Base-by-base conservation (phyloP, 2,888 invertebrate genomes). In the Pelosia muscerda region DNA sequence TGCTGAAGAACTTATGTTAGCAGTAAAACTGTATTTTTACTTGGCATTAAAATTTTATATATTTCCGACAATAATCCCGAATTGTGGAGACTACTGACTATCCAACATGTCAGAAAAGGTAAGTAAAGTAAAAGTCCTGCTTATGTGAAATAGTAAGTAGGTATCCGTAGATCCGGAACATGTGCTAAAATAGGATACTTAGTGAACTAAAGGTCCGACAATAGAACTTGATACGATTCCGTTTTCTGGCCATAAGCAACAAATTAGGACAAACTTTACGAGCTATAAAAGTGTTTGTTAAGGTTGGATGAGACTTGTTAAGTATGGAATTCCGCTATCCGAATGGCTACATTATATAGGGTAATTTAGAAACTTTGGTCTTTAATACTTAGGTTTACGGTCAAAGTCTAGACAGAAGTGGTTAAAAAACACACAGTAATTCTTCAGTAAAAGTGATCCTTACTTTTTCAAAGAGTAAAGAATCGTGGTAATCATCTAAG, bases 241-340 rank as follows among this genome's bases (percentile, higher is more conserved):
- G 76, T 82, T 81, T 79, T 72, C 72, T 79, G 74, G 77, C 77
- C 77, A 81, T 80, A 78, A 77, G 77, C 76, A 76, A 84, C 81
- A 81, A 81, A 83, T 82, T 81, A 79, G 82, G 79, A 73, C 79
- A 42, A 34, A 76, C 22, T 84, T 86, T 81, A 87, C 81, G 84
- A 82, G 68, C 84, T 65, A 82, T 85, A 83, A 87, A 83, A 82
- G 59, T 82, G 75, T 77, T 83, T 78, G 74, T 75, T 68, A 58
- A 66, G 71, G 65, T 66, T 69, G 68, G 71, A 75, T 68, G 67
- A 53, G 56, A 53, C 56, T 53, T 72, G 61, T 34, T 60, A 11
- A 34, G 34, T 34, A 60, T 64, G 63, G 56, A 67, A 69, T 67
- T 34, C 28, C 38, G 59, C 63, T 57, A 63, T 72, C 67, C 60